phyloP scores from a whole-genome alignment of 1,140 invertebrate species.

The Anthonomus grandis region DNA sequence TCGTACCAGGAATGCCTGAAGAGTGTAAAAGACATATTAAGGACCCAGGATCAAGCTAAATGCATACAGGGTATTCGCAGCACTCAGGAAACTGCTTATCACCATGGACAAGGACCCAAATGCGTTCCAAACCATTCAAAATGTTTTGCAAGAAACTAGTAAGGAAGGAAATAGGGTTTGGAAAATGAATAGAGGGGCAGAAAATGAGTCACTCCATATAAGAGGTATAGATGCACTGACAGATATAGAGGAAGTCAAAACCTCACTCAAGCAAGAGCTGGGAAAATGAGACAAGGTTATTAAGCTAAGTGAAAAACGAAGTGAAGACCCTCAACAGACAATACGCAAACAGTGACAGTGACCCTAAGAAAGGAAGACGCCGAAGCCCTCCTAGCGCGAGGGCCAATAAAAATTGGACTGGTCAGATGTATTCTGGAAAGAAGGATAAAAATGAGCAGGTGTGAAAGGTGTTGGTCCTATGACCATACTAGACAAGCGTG shows the following conservation, averaged over 20 bases:
- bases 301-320: slow-evolving; percentile 12
- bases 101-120: background rate
- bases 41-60: background rate
- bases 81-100: background rate
- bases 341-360: slow-evolving; percentile 15
- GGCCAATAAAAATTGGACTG: slow-evolving; percentile 13
- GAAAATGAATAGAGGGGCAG: too few species aligned
- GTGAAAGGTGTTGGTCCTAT: slow-evolving; percentile 25
- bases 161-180: too few species aligned
- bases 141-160: too few species aligned
- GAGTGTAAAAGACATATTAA: background rate
- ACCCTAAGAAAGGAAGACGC: background rate
- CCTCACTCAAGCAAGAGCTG: background rate
- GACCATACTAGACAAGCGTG: slow-evolving; percentile 20
- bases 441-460: slow-evolving; percentile 16
- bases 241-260: slow-evolving; percentile 13
- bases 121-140: too few species aligned
- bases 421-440: slow-evolving; percentile 15
- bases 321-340: slow-evolving; percentile 8
- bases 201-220: background rate
- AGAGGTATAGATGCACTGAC: slow-evolving; percentile 14
- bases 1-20: too few species aligned
- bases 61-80: background rate
- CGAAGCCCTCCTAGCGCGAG: background rate
- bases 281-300: background rate